Base-by-base conservation (phyloP, 2,888 invertebrate genomes). In the Eilema caniola region DNA sequence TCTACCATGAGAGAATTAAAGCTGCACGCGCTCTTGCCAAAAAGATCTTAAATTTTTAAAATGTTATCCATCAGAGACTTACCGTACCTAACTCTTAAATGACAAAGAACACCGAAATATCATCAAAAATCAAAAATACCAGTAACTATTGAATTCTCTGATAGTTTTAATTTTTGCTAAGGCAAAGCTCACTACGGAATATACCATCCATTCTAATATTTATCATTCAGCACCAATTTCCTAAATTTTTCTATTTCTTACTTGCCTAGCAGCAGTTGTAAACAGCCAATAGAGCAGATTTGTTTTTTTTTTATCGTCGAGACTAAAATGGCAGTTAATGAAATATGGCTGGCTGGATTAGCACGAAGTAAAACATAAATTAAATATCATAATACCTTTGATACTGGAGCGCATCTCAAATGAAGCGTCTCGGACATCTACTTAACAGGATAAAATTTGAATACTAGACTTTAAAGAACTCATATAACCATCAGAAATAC, bases 191-290 rank as follows among this genome's bases (percentile, higher is more conserved):
- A 72, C 72, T 75, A 70, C 62, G 66, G 63, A 76, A 68, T 68
- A 56, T 62, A 62, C 23, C 67, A 72, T 77, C 71, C 74, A 73
- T 70, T 53, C 62, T 74, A 79, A 69, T 66, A 67, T 71, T 66
- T 71, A 75, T 71, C 76, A 69, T 73, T 80, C 85, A 85, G 85
- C 85, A 85, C 85, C 85, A 83, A 71, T 74, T 78, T 77, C 72
- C 72, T 70, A 74, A 78, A 65, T 77, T 72, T 71, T 75, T 24
- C 56, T 73, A 74, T 67, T 65, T 72, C 66, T 8, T 69, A 76
- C 70, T 62, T 76, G 62, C 74, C 63, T 70, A 61, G 57, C 31
- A 23, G 33, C 23, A 62, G 83, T 79, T 77, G 75, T 73, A 66
- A 81, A 75, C 83, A 77, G 62, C 70, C 74, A 67, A 69, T 62